Conservation (phyloP, 2,888 invertebrate species). For the Pteria penguin region DNA sequence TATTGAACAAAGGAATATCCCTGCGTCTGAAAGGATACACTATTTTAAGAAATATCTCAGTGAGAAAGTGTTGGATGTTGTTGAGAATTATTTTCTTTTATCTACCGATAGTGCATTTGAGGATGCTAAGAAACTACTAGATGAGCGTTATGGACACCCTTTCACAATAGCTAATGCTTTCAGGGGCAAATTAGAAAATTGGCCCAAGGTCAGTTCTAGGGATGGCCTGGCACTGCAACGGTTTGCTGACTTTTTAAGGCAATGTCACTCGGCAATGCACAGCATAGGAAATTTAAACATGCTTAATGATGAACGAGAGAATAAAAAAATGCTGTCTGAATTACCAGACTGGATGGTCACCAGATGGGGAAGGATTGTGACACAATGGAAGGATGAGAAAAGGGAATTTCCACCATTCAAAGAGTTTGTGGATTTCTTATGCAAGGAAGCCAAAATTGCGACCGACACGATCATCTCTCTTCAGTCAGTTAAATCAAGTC, state of each 20-base stretch:
- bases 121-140: not conserved
- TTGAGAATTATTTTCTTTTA: conserved; percentile 10
- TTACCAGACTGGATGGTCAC: not conserved
- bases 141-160: not conserved
- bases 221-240: not conserved
- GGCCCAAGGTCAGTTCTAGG: not conserved
- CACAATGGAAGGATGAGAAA: not conserved
- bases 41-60: conserved; percentile 10
- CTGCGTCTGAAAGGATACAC: not conserved
- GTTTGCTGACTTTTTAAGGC: not conserved
- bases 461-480: not conserved
- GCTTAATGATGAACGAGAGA: conserved; percentile 14
- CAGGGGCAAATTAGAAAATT: conserved; percentile 11
- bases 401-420: not conserved
- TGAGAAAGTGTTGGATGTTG: not conserved
- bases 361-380: not conserved
- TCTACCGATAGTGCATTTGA: not conserved
- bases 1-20: conserved; percentile 1
- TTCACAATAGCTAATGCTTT: conserved; percentile 15
- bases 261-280: conserved; percentile 21
- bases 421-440: not conserved
- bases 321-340: conserved; percentile 7
- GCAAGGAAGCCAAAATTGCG: not conserved
- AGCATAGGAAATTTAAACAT: conserved; percentile 9
- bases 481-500: not conserved